Percentiles rank a stretch among this genome's conserved stretches.
phyloP scores from a whole-genome alignment of 1,140 invertebrate species.

The Pemphigus obesinymphae region DNA sequence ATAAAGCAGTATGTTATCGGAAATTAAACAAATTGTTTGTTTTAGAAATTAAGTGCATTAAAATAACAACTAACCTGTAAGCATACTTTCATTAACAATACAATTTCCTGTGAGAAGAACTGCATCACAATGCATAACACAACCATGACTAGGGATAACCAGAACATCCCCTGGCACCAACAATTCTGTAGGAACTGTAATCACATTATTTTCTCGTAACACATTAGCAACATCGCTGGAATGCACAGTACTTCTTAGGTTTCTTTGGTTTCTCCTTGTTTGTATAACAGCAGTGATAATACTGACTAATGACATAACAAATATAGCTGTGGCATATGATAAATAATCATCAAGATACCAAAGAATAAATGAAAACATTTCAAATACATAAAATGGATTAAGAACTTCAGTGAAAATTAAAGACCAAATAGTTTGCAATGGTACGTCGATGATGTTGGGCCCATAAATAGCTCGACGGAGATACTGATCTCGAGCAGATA shows the following conservation, averaged over 20 bases:
- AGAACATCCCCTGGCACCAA: slow-evolving; percentile 93
- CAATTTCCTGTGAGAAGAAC: slow-evolving; percentile 81
- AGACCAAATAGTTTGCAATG: slow-evolving; percentile 64
- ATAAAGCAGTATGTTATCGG: too few relatives aligned
- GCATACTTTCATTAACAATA: slow-evolving; percentile 93
- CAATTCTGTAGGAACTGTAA: slow-evolving; percentile 54
- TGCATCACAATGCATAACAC: slow-evolving; percentile 84
- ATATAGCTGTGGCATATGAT: slow-evolving; percentile 80
- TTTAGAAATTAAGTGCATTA: too few relatives aligned
- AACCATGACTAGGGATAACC: slow-evolving; percentile 76
- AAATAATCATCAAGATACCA: slow-evolving; percentile 78
- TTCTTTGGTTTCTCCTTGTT: slow-evolving; percentile 75
- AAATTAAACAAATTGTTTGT: background rate
- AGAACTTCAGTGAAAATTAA: slow-evolving; percentile 75
- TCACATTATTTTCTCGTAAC: slow-evolving; percentile 53
- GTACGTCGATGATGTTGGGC: slow-evolving; percentile 73
- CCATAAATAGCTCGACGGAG: slow-evolving; percentile 71
- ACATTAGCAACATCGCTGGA: slow-evolving; percentile 61
- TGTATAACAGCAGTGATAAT: slow-evolving; percentile 76
- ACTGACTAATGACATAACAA: slow-evolving; percentile 80
- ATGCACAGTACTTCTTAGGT: slow-evolving; percentile 64
- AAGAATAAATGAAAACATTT: slow-evolving; percentile 76
- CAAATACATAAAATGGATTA: slow-evolving; percentile 95
- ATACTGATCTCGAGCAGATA: slow-evolving; percentile 55
- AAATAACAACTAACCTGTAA: slow-evolving; percentile 67